Percentiles rank a stretch among this genome's conserved stretches.
Conservation (phyloP, 2,113 vertebrate species). For the Thomomys bottae region DNA sequence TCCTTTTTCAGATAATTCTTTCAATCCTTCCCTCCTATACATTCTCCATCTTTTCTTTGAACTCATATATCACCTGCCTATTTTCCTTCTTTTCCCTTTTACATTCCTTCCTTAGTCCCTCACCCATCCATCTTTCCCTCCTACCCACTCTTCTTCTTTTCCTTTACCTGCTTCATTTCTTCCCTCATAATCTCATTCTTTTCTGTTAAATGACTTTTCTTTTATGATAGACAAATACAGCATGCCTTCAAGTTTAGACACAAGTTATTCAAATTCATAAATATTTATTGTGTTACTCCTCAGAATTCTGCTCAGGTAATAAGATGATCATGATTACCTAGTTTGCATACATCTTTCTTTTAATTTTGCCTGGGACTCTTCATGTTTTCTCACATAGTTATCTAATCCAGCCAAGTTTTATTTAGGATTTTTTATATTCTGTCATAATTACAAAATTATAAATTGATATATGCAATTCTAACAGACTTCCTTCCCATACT, state of each 20-base stretch:
- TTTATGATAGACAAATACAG: not conserved
- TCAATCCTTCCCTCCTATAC: not conserved
- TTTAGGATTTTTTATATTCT: not conserved
- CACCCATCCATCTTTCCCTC: not conserved
- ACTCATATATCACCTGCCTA: too few species aligned
- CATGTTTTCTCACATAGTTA: not conserved
- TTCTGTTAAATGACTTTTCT: not conserved
- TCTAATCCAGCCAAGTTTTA: not conserved
- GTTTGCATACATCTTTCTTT: not conserved
- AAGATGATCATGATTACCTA: not conserved
- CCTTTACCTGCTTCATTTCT: not conserved
- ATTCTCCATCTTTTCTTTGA: not conserved
- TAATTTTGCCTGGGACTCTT: not conserved
- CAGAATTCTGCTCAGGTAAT: not conserved
- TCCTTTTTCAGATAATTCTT: too few species aligned
- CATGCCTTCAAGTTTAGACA: not conserved
- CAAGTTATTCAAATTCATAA: not conserved
- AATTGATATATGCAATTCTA: not conserved
- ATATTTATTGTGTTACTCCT: not conserved
- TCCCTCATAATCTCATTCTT: not conserved
- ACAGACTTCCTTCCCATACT: not conserved
- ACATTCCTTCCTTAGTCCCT: not conserved
- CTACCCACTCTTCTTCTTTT: not conserved
- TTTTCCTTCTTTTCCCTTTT: not conserved
- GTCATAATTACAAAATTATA: not conserved